A percentile compares a stretch with the other conserved stretches of the same genome.
These are phyloP conservation scores for Fragum fragum DNA, from an alignment of 2,888 invertebrate species.

Conservation along the genomic window DNA sequence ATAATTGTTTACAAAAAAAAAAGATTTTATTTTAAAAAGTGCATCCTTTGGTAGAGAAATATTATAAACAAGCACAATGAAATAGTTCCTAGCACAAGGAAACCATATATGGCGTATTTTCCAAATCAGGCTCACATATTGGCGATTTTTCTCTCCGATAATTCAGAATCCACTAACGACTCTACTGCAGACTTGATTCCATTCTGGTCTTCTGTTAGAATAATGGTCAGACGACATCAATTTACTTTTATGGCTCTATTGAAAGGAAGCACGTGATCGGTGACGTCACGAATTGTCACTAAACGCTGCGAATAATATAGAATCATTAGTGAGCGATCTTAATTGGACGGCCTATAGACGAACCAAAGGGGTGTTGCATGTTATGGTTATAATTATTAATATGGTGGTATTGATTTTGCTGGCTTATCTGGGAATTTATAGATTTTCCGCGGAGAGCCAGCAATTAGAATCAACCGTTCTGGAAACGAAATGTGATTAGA, in stretches of 20 bases:
- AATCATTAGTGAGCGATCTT: slow-evolving; percentile 25
- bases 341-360: slow-evolving; percentile 25
- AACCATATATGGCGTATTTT: slow-evolving; percentile 7
- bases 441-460: slow-evolving; percentile 46
- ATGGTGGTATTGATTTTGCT: slow-evolving; percentile 63
- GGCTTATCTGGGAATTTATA: slow-evolving; percentile 62
- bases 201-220: slow-evolving; percentile 27
- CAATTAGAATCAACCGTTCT: slow-evolving; percentile 52
- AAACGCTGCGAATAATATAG: slow-evolving; percentile 23
- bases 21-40: too few species aligned
- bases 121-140: slow-evolving; percentile 14
- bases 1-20: too few species aligned
- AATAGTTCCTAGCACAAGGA: not conserved
- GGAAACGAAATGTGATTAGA: slow-evolving; percentile 65
- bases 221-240: slow-evolving; percentile 60
- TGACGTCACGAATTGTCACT: slow-evolving; percentile 56
- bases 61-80: too few species aligned
- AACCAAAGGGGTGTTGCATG: slow-evolving; percentile 41
- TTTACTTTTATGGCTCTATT: slow-evolving; percentile 66
- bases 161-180: slow-evolving; percentile 25
- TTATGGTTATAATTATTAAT: slow-evolving; percentile 46
- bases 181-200: slow-evolving; percentile 32
- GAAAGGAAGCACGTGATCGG: slow-evolving; percentile 65
- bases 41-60: too few species aligned
- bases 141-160: slow-evolving; percentile 9